Evolutionary conservation across 2,113 vertebrate species (phyloP).

Genomic region (Chaetorhynchus papuensis): DNA sequence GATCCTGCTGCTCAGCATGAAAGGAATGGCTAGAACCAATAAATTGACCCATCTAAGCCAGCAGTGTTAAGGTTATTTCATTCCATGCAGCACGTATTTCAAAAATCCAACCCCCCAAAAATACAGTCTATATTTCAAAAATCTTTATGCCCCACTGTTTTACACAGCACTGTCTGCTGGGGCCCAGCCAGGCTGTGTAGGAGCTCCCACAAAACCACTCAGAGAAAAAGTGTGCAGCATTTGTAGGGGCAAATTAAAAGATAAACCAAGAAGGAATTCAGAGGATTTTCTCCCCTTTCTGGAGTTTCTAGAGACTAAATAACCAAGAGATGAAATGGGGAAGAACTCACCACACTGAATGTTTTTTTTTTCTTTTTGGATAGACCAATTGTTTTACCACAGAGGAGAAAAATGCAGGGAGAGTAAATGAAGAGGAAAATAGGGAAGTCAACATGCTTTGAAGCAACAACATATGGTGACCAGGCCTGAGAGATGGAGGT

Average conservation of each 20-base stretch:
- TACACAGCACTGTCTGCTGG: not conserved
- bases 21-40: slow-evolving; percentile 8
- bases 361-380: not conserved
- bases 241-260: not conserved
- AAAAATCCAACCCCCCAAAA: not conserved
- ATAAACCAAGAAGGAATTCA: not conserved
- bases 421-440: slow-evolving; percentile 55
- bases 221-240: not conserved
- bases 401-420: slow-evolving; percentile 11
- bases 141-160: not conserved
- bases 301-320: not conserved
- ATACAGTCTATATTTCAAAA: not conserved
- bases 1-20: slow-evolving; percentile 23
- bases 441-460: slow-evolving; percentile 46
- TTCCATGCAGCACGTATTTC: not conserved
- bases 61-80: not conserved
- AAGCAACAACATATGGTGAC: slow-evolving; percentile 58
- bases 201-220: not conserved
- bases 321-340: not conserved
- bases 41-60: not conserved
- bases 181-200: not conserved
- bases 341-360: not conserved
- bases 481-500: slow-evolving; percentile 32
- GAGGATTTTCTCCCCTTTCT: not conserved
- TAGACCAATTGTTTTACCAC: slow-evolving; percentile 28